These are phyloP conservation scores for Tylochromis polylepis DNA, from an alignment of 2,113 vertebrate genomes.

Conservation along the genomic window DNA sequence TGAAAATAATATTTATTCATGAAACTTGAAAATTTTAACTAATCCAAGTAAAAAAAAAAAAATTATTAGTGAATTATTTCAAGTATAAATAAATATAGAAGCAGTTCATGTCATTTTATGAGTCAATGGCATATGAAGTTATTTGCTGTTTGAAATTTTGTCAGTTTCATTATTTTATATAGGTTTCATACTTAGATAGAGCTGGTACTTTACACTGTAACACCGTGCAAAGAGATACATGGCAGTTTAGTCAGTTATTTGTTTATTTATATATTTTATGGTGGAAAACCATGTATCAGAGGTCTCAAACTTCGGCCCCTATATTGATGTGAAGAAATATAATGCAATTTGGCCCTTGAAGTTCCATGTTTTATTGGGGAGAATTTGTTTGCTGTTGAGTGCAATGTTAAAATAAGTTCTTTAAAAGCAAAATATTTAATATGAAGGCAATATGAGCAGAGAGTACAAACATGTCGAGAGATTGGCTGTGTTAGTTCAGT, in stretches of 20 bases:
- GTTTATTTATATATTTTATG: background rate
- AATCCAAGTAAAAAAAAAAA: background rate
- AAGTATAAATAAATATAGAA: background rate
- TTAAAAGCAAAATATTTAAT: background rate
- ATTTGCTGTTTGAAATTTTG: too few species aligned
- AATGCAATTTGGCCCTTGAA: background rate
- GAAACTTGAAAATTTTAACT: background rate
- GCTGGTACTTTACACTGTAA: background rate
- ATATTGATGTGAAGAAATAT: background rate
- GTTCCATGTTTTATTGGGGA: background rate
- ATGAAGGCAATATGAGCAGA: background rate
- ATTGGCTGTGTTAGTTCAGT: background rate
- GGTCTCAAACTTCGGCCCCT: background rate
- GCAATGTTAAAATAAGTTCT: background rate
- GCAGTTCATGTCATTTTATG: background rate
- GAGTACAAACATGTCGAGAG: background rate
- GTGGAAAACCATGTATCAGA: accelerated
- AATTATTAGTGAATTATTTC: background rate
- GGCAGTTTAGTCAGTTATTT: background rate
- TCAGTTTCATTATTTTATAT: too few species aligned
- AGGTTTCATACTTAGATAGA: background rate
- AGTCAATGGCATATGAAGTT: background rate
- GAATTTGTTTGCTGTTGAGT: background rate
- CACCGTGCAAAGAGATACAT: background rate
- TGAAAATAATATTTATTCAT: background rate